phyloP scores from a whole-genome alignment of 2,113 vertebrate species.

The Caranx ignobilis region DNA sequence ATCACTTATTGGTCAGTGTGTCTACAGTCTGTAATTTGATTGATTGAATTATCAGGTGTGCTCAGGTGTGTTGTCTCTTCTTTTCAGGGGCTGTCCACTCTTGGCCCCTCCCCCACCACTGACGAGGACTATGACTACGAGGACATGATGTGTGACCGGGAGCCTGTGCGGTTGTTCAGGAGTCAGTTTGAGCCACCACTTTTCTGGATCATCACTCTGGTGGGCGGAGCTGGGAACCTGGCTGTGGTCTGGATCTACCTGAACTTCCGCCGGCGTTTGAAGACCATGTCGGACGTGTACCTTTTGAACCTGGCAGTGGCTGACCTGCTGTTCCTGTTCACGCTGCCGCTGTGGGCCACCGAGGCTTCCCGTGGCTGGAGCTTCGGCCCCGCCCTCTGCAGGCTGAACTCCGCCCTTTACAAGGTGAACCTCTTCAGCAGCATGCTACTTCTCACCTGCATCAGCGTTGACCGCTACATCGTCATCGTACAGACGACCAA shows the following conservation, averaged over 20 bases:
- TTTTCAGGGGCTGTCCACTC: not conserved
- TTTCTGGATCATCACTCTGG: conserved; percentile 85
- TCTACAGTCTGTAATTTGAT: not conserved
- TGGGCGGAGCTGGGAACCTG: conserved; percentile 86
- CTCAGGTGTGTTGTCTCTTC: not conserved
- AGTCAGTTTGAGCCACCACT: conserved; percentile 82
- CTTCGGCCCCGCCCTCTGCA: conserved; percentile 86
- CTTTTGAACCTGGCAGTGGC: conserved; percentile 90
- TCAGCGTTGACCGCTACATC: conserved; percentile 91
- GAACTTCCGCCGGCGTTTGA: conserved; percentile 83
- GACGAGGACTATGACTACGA: not conserved
- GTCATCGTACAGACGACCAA: conserved; percentile 85
- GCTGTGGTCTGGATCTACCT: conserved; percentile 88
- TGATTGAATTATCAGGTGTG: not conserved
- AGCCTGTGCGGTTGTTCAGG: conserved; percentile 79
- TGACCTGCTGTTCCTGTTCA: conserved; percentile 89
- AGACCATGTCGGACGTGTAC: conserved; percentile 89
- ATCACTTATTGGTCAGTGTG: not conserved
- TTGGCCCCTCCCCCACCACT: not conserved
- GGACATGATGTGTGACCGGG: conserved; percentile 77
- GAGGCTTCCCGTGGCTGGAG: conserved; percentile 84
- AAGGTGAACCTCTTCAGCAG: conserved; percentile 92
- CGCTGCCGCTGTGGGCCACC: conserved; percentile 91
- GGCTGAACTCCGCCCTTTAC: conserved; percentile 85
- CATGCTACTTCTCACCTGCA: conserved; percentile 89